These are phyloP conservation scores for Helicorthomorpha holstii DNA, from an alignment of 1,140 invertebrate genomes.

Conservation along the genomic window DNA sequence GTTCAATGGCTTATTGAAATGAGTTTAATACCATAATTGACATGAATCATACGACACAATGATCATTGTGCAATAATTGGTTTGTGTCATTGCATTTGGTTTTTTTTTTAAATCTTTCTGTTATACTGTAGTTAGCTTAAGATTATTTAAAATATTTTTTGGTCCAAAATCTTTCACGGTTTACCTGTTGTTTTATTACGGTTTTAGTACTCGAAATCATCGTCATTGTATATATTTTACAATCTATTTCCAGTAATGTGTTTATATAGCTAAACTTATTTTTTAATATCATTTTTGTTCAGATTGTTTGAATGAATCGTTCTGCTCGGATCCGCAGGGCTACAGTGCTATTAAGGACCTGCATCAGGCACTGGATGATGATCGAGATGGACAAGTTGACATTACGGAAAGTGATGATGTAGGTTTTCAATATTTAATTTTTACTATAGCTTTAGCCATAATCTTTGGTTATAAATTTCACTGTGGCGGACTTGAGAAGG, in stretches of 20 bases:
- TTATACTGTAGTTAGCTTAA: too few relatives aligned
- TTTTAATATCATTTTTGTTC: background rate
- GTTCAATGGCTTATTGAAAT: too few relatives aligned
- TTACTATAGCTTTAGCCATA: background rate
- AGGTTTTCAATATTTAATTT: constrained; percentile 23
- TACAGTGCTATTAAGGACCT: constrained; percentile 73
- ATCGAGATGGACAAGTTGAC: constrained; percentile 86
- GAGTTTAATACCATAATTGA: too few relatives aligned
- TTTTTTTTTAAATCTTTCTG: too few relatives aligned
- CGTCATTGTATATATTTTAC: background rate
- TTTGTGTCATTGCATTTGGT: too few relatives aligned
- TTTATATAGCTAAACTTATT: background rate
- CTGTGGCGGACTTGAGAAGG: background rate
- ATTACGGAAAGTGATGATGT: constrained; percentile 88
- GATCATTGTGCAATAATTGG: too few relatives aligned
- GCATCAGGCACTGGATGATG: constrained; percentile 79
- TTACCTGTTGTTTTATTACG: too few relatives aligned
- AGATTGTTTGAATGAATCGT: background rate
- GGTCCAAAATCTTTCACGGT: too few relatives aligned
- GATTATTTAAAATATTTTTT: too few relatives aligned
- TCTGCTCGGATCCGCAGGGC: constrained; percentile 24
- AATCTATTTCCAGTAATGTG: background rate
- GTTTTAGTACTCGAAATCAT: too few relatives aligned
- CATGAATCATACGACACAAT: too few relatives aligned
- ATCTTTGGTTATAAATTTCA: background rate